Evolutionary conservation across 2,888 invertebrate species (phyloP).

Genomic region (Pogonocherus hispidulus): DNA sequence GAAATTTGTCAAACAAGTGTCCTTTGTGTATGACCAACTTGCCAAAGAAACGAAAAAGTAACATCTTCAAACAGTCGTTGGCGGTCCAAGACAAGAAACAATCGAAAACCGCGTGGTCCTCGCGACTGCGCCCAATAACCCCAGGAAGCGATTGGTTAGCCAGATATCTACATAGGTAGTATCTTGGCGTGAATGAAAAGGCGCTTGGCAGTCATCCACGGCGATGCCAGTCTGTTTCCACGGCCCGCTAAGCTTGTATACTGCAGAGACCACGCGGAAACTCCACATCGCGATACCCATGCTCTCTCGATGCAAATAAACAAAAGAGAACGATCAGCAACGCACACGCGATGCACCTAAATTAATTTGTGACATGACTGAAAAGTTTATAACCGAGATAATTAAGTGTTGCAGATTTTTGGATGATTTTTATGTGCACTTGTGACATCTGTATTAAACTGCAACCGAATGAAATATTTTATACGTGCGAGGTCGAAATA

Average conservation of each 20-base stretch:
- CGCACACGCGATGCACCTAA: background rate
- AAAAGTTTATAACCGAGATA: background rate
- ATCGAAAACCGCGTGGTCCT: conserved; percentile 39
- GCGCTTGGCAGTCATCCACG: conserved; percentile 53
- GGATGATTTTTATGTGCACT: background rate
- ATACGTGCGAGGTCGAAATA: background rate
- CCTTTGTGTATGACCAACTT: too few species aligned
- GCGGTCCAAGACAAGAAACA: too few species aligned
- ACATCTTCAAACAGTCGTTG: too few species aligned
- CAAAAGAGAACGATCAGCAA: background rate
- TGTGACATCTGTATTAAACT: background rate
- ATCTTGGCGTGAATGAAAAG: conserved; percentile 53
- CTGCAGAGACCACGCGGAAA: conserved; percentile 23
- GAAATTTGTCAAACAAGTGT: too few species aligned
- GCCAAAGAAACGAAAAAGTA: too few species aligned
- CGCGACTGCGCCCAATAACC: conserved; percentile 52
- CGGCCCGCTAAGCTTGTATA: conserved; percentile 55
- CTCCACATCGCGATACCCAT: conserved; percentile 3
- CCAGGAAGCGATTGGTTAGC: conserved; percentile 59
- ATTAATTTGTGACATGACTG: background rate
- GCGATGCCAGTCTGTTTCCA: conserved; percentile 60
- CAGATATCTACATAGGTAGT: conserved; percentile 57
- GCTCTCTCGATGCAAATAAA: background rate
- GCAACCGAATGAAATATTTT: background rate
- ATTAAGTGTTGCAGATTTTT: background rate